Percentiles rank a stretch among this genome's conserved stretches.
phyloP scores from a whole-genome alignment of 1,140 invertebrate genomes.

The Octopus sinensis region DNA sequence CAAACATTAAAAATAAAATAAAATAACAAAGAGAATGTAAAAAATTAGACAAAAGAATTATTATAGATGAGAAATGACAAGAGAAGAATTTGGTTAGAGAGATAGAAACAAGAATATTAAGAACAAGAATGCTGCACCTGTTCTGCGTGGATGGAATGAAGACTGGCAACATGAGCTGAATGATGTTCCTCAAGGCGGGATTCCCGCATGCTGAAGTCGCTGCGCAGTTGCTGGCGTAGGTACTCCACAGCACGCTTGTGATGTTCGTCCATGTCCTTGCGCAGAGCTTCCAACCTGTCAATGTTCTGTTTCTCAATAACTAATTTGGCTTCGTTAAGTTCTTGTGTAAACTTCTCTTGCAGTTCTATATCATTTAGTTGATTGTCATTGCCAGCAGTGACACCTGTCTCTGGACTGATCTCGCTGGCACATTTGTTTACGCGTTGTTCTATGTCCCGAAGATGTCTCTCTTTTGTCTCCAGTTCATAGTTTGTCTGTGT shows the following conservation, averaged over 20 bases:
- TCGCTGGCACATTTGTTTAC: slow-evolving; percentile 13
- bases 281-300: slow-evolving; percentile 22
- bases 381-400: slow-evolving; percentile 1
- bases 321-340: background rate
- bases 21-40: slow-evolving; percentile 11
- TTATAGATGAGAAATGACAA: slow-evolving; percentile 14
- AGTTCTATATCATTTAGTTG: slow-evolving; percentile 13
- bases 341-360: background rate
- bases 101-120: slow-evolving; percentile 3
- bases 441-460: slow-evolving; percentile 28
- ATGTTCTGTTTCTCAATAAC: background rate
- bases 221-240: slow-evolving; percentile 36
- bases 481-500: slow-evolving; percentile 42
- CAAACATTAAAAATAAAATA: slow-evolving; percentile 7
- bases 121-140: slow-evolving; percentile 20
- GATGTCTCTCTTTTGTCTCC: slow-evolving; percentile 40
- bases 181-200: slow-evolving; percentile 21
- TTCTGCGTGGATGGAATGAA: slow-evolving; percentile 21
- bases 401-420: slow-evolving; percentile 8
- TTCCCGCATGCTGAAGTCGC: slow-evolving; percentile 25
- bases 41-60: slow-evolving; percentile 15
- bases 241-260: slow-evolving; percentile 39
- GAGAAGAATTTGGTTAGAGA: slow-evolving; percentile 3
- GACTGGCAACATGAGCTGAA: slow-evolving; percentile 17
- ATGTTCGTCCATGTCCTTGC: slow-evolving; percentile 27